Percentiles rank a stretch among this genome's conserved stretches.
These are phyloP conservation scores for Dendrocopos noguchii DNA, from an alignment of 2,113 vertebrate species.

Conservation along the genomic window DNA sequence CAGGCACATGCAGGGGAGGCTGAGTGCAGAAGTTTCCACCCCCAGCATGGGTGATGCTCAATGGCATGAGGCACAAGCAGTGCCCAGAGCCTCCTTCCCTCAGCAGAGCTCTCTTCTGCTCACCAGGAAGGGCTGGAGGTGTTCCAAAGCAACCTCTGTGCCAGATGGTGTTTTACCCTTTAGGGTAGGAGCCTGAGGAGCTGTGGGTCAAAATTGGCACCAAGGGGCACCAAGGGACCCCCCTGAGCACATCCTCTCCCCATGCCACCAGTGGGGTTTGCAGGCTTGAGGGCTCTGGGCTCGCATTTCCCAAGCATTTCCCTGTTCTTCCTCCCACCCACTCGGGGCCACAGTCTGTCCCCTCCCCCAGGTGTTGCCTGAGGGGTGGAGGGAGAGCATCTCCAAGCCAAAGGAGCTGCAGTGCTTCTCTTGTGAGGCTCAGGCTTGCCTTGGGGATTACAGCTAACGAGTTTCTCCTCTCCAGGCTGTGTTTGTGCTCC, in stretches of 20 bases:
- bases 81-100: rapidly evolving
- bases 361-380: too few species aligned
- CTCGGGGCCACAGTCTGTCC: background rate
- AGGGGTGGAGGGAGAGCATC: background rate
- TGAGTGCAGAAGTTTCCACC: rapidly evolving
- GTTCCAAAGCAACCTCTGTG: background rate
- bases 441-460: rapidly evolving
- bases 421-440: background rate
- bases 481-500: conserved; percentile 64
- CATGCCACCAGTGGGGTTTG: background rate
- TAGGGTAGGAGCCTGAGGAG: background rate
- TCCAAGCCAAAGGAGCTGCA: background rate
- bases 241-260: background rate
- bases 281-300: background rate
- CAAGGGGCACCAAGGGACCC: too few species aligned
- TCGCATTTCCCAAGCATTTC: background rate
- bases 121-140: background rate
- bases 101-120: background rate
- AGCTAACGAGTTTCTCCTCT: background rate
- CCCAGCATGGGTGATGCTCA: rapidly evolving
- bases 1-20: rapidly evolving
- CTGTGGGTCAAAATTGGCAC: background rate
- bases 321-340: background rate
- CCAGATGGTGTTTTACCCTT: background rate
- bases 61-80: rapidly evolving